A percentile compares a stretch with the other conserved stretches of the same genome.
Conservation (phyloP, 2,113 vertebrate genomes). For the Heloderma charlesbogerti region DNA sequence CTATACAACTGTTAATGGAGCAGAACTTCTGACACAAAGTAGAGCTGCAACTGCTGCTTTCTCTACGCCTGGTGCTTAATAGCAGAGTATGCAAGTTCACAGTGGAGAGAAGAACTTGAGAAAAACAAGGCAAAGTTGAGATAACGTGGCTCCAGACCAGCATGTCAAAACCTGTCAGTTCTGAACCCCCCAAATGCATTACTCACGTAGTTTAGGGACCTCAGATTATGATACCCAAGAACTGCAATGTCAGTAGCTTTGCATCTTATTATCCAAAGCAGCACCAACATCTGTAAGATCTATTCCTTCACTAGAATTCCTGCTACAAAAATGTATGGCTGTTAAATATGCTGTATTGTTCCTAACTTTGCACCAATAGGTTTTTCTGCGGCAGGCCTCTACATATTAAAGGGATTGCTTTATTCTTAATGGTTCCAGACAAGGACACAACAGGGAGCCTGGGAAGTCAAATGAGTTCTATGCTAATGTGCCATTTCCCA, state of each 20-base stretch:
- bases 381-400: not conserved
- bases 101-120: not conserved
- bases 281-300: not conserved
- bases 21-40: not conserved
- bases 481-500: conserved; percentile 2
- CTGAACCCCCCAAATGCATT: not conserved
- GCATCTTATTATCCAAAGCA: not conserved
- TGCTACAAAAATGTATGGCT: not conserved
- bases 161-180: not conserved
- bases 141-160: not conserved
- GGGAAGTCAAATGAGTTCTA: not conserved
- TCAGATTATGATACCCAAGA: not conserved
- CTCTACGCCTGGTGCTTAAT: no score
- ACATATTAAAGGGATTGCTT: not conserved
- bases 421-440: not conserved
- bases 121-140: not conserved
- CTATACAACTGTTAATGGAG: not conserved
- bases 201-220: no score
- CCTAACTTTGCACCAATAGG: not conserved
- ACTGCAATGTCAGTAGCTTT: not conserved
- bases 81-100: not conserved
- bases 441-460: not conserved
- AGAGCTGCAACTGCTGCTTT: not conserved
- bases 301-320: not conserved
- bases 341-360: not conserved